Percentiles rank a stretch among this genome's conserved stretches.
Evolutionary conservation across 1,140 invertebrate genomes (phyloP).

Genomic region (Temnothorax nylanderi): DNA sequence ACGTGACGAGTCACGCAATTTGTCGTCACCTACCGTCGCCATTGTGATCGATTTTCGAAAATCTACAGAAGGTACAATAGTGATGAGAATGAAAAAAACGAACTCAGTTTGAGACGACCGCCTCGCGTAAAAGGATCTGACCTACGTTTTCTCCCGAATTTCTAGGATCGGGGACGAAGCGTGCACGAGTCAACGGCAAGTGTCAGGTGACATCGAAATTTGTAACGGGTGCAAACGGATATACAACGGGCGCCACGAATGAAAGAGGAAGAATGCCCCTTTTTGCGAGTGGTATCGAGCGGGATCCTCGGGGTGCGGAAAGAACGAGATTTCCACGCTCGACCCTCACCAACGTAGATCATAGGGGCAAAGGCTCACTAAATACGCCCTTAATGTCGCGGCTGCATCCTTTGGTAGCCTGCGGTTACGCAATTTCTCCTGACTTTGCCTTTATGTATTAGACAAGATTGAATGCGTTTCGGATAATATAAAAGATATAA

Average conservation of each 20-base stretch:
- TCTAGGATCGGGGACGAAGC: slow-evolving; percentile 54
- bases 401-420: slow-evolving; percentile 66
- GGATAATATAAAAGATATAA: neutral
- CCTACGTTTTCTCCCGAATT: slow-evolving; percentile 11
- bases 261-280: slow-evolving; percentile 26
- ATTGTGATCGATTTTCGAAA: slow-evolving; percentile 69
- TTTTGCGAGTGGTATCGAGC: slow-evolving; percentile 25
- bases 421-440: slow-evolving; percentile 79
- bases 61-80: slow-evolving; percentile 55
- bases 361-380: slow-evolving; percentile 80
- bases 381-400: slow-evolving; percentile 81
- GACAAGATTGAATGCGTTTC: neutral
- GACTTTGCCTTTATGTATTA: slow-evolving; percentile 10
- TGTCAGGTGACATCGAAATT: slow-evolving; percentile 70
- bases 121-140: slow-evolving; percentile 33
- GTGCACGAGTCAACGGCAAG: slow-evolving; percentile 71
- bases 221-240: slow-evolving; percentile 67
- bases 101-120: neutral
- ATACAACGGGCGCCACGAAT: slow-evolving; percentile 25
- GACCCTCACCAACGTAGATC: slow-evolving; percentile 69
- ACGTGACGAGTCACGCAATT: slow-evolving; percentile 72
- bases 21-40: slow-evolving; percentile 32
- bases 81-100: slow-evolving; percentile 40
- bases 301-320: slow-evolving; percentile 42
- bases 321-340: slow-evolving; percentile 78